Evolutionary conservation across 2,113 vertebrate genomes (phyloP), one percentile per base, ranked within the genome.

Genomic region (Eurypyga helias): DNA sequence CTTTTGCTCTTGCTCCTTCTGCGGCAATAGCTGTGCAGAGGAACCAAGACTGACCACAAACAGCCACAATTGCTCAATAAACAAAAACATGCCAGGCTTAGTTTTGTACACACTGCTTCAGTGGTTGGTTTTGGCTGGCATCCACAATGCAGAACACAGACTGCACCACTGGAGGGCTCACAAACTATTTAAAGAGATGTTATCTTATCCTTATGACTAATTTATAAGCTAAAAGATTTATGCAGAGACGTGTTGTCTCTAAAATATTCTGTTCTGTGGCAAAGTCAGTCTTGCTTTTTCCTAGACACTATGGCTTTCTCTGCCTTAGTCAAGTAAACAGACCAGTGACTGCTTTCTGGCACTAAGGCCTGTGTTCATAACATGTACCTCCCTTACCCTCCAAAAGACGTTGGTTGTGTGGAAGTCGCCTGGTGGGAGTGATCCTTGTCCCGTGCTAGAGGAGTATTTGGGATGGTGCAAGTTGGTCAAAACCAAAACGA

Each of bases 111-210:
- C 60, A 26, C 19, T 28, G 11, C 23, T 78, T 58, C 60, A 83
- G 34, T 64, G 79, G 69, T 75, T 45, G 76, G 88, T 92, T 95
- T 93, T 96, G 92, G 65, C 83, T 92, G 83, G 41, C 77, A 87
- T 94, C 52, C 65, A 69, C 49, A 84, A 49, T 89, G 89, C 71
- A 93, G 85, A 93, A 83, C 52, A 54, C 73, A 72, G 77, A 36
- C 38, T 72, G 60, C 52, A 92, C 92, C 90, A 95, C 94, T 96
- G 95, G 96, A 97, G 92, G 95, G 90, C 92, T 95, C 94, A 92
- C 86, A 66, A 26, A 82, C 69, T 92, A 28, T 93, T 90, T 95
- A 91, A 92, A 96, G 96, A 90, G 45, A 84, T 89, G 52, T 66
- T 92, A 60, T 96, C 94, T 95, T 94, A 89, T 76, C 80, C 76